These are phyloP conservation scores for Avahi laniger DNA, from an alignment of 2,797 vertebrate genomes.

Conservation along the genomic window DNA sequence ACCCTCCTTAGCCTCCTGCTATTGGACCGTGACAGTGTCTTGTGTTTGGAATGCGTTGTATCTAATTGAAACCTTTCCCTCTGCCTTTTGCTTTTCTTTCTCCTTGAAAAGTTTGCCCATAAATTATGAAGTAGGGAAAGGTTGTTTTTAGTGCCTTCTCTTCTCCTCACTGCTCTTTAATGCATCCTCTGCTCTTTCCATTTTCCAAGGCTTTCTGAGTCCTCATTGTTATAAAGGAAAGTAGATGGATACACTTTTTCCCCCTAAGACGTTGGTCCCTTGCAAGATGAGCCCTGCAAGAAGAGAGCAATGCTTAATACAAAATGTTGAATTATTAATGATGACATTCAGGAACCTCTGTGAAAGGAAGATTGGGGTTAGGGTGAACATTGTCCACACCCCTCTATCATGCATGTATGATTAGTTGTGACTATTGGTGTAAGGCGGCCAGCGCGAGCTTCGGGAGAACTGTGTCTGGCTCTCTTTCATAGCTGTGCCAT, in stretches of 20 bases:
- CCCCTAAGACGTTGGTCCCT: neutral
- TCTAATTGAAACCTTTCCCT: neutral
- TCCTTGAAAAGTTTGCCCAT: neutral
- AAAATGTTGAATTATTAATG: conserved; percentile 53
- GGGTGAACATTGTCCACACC: neutral
- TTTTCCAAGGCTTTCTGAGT: neutral
- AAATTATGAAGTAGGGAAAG: neutral
- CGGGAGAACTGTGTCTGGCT: neutral
- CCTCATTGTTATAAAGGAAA: conserved; percentile 1
- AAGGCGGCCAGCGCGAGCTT: neutral
- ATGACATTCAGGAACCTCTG: conserved; percentile 9
- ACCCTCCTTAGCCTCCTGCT: neutral
- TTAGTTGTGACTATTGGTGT: neutral
- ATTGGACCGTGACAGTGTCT: neutral
- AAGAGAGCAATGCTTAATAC: neutral
- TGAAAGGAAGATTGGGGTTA: conserved; percentile 11
- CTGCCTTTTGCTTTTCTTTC: neutral
- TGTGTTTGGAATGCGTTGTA: neutral
- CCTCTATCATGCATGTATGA: neutral
- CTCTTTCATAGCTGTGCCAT: neutral
- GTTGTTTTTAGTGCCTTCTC: neutral
- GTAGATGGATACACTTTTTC: neutral
- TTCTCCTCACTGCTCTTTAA: neutral
- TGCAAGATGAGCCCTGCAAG: neutral
- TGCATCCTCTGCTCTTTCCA: neutral